These are phyloP conservation scores for Hormiphora californensis DNA, from an alignment of 37 sponge, comb jelly and placozoan genomes.

Conservation along the genomic window DNA sequence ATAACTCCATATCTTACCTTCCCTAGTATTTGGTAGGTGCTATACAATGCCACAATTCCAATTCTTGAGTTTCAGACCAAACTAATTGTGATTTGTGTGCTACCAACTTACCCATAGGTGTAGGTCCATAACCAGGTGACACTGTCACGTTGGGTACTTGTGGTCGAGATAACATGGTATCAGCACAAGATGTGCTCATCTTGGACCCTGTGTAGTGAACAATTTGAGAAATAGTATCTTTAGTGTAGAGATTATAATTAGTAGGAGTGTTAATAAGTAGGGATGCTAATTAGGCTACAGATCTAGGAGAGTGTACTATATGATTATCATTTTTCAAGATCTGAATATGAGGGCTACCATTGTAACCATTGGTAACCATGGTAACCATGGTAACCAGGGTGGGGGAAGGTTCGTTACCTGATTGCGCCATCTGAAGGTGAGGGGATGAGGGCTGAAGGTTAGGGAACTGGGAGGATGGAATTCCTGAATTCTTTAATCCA, in stretches of 20 bases:
- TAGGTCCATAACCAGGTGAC: neutral
- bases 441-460: conserved; percentile 39
- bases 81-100: neutral
- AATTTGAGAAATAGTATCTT: neutral
- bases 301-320: too few species aligned
- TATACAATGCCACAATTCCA: too few species aligned
- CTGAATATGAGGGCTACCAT: too few species aligned
- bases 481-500: neutral
- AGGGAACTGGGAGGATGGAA: neutral
- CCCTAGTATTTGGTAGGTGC: too few species aligned
- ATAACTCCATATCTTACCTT: too few species aligned
- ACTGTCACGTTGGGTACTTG: conserved; percentile 50
- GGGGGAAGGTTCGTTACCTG: too few species aligned
- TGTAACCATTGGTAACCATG: too few species aligned
- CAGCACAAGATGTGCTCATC: conserved; percentile 12
- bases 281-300: neutral
- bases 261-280: too few species aligned
- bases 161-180: neutral
- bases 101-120: neutral
- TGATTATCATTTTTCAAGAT: too few species aligned
- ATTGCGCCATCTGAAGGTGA: conserved; percentile 48
- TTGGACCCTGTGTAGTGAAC: neutral
- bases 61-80: too few species aligned
- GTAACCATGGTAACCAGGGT: too few species aligned
- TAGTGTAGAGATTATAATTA: too few species aligned